phyloP scores from a whole-genome alignment of 2,888 invertebrate species.

The Cremastinae sp. region DNA sequence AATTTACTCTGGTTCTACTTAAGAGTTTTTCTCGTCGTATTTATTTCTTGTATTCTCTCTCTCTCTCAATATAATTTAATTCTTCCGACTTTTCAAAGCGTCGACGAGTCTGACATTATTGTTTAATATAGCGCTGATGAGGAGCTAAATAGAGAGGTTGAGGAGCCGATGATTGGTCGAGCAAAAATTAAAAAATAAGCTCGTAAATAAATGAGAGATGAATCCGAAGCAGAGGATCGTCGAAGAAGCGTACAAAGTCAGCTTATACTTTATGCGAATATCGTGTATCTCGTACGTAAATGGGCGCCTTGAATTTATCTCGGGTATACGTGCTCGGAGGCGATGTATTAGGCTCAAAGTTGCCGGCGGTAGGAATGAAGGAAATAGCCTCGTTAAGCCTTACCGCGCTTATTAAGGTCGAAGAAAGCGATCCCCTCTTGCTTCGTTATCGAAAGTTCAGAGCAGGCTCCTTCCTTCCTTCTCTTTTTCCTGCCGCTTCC shows the following conservation, averaged over 20 bases:
- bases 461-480: constrained; percentile 16
- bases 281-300: neutral
- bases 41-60: too few relatives aligned
- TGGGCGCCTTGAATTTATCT: neutral
- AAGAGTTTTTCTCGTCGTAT: too few relatives aligned
- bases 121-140: constrained; percentile 5
- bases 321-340: constrained; percentile 6
- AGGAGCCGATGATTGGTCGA: constrained; percentile 32
- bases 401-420: constrained; percentile 55
- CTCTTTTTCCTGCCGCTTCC: constrained; percentile 19
- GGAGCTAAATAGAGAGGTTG: constrained; percentile 7
- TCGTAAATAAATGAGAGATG: constrained; percentile 32
- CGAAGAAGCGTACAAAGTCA: constrained; percentile 9
- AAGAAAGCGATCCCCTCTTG: constrained; percentile 57
- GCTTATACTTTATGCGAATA: neutral
- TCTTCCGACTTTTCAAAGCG: too few relatives aligned
- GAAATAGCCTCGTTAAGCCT: constrained; percentile 61
- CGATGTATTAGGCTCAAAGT: constrained; percentile 22
- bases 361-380: constrained; percentile 19
- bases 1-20: too few relatives aligned
- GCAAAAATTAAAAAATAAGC: neutral
- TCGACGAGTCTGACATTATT: neutral
- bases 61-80: too few relatives aligned
- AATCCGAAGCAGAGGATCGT: constrained; percentile 13
- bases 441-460: constrained; percentile 48